These are phyloP conservation scores for Gracilinanus agilis DNA, from an alignment of 2,113 vertebrate genomes.

Conservation along the genomic window DNA sequence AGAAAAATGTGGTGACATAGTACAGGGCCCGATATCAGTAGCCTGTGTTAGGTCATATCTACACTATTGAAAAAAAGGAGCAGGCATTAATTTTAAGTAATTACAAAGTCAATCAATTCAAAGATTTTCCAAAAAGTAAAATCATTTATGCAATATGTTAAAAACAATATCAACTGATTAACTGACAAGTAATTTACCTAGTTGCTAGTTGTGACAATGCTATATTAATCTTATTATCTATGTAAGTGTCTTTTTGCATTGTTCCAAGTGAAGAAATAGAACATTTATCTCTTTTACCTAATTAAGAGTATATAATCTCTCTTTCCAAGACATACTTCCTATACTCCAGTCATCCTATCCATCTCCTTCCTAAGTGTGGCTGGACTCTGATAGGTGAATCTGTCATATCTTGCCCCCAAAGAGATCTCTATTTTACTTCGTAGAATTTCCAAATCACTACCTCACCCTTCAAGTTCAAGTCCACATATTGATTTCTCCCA, in stretches of 20 bases:
- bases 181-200: not conserved
- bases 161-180: not conserved
- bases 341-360: not conserved
- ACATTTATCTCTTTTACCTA: not conserved
- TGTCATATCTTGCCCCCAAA: not conserved
- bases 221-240: not conserved
- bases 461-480: not conserved
- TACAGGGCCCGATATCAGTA: not conserved
- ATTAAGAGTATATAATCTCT: not conserved
- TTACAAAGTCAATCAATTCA: not conserved
- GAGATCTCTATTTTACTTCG: not conserved
- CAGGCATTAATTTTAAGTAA: constrained; percentile 1
- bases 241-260: not conserved
- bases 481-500: not conserved
- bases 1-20: constrained; percentile 11
- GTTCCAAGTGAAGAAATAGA: not conserved
- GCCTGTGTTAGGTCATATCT: not conserved
- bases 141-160: not conserved
- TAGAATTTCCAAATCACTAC: not conserved
- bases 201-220: not conserved
- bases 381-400: not conserved
- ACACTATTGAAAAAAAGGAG: not conserved
- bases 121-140: constrained; percentile 24
- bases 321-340: not conserved
- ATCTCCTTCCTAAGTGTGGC: not conserved